Base-by-base conservation (phyloP, 2,797 vertebrate genomes). In the Semaprochilodus insignis region DNA sequence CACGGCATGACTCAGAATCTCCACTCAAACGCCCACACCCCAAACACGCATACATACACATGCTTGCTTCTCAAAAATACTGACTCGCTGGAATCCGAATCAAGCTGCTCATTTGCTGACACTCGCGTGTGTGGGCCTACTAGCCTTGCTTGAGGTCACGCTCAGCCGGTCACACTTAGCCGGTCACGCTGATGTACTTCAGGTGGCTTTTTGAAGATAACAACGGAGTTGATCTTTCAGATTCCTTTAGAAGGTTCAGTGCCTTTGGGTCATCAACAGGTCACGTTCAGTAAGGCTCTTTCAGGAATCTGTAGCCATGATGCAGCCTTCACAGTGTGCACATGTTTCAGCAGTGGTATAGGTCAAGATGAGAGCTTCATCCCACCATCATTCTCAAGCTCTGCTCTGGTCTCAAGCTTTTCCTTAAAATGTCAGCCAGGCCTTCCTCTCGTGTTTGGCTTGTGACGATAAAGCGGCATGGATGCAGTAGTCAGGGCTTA, bases 1-100 rank as follows among this genome's bases (percentile, higher is more conserved):
- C 54, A 77, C 36, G 76, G 76, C 55, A 69, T 88, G 87, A 89
- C 85, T 88, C 86, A 88, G 86, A 88, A 36, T 78, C 88, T 88
- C 84, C 84, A 77, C 75, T 85, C 57, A 60, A 81, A 77, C 78
- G 48, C 82, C 85, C 77, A 88, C 87, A 81, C 87, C 83, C 80
- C 78, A 74, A 81, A 79, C 80, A 76, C 74, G 78, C 74, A 85
- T 54, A 77, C 78, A 81, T 62, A 79, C 77, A 76, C 82, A 23
- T 44, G 48, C 21, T 44, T 44, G n/a, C 23, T 59, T 83, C 76
- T 67, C 62, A 83, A 79, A 83, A 83, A 23, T 36, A 74, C 76
- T 79, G 80, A 77, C 60, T 54, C n/a, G 60, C 25, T 78, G 69
- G 60, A 83, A 83, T 83, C 48, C 16, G 23, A 65, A 44, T 55